These are phyloP conservation scores for Protonemura montana DNA, from an alignment of 2,888 invertebrate species.

Conservation along the genomic window DNA sequence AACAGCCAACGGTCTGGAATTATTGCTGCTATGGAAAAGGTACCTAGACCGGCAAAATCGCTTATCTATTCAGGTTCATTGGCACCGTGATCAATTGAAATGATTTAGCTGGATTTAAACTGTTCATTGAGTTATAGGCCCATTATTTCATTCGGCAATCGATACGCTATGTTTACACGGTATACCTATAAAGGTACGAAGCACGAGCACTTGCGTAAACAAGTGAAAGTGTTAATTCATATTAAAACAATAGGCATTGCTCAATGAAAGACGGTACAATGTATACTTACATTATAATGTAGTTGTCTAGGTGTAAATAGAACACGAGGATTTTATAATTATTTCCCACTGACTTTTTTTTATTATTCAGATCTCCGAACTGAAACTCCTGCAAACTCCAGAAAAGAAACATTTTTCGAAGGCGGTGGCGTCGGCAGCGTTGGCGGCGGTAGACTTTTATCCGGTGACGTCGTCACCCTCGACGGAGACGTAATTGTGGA, in stretches of 20 bases:
- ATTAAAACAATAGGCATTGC: constrained; percentile 19
- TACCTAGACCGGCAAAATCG: no score
- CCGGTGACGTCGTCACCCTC: constrained; percentile 44
- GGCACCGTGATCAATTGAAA: no score
- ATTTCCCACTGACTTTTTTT: not conserved
- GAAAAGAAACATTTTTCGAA: constrained; percentile 16
- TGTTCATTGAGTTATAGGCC: not conserved
- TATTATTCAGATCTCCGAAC: constrained; percentile 5
- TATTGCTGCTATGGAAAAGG: no score
- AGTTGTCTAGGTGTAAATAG: not conserved
- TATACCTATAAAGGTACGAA: not conserved
- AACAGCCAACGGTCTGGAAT: no score
- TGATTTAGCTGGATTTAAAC: no score
- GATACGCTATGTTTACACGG: not conserved
- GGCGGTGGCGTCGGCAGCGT: not conserved
- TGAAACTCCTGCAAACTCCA: not conserved
- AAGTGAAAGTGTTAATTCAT: constrained; percentile 26
- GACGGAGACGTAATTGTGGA: constrained; percentile 49
- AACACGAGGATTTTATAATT: not conserved
- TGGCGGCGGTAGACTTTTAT: not conserved
- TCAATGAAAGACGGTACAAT: constrained; percentile 1
- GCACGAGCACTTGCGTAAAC: constrained; percentile 3
- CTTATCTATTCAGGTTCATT: no score
- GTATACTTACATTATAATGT: not conserved
- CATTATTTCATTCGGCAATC: not conserved